phyloP scores from a whole-genome alignment of 2,797 vertebrate species.

The Geotrypetes seraphini region DNA sequence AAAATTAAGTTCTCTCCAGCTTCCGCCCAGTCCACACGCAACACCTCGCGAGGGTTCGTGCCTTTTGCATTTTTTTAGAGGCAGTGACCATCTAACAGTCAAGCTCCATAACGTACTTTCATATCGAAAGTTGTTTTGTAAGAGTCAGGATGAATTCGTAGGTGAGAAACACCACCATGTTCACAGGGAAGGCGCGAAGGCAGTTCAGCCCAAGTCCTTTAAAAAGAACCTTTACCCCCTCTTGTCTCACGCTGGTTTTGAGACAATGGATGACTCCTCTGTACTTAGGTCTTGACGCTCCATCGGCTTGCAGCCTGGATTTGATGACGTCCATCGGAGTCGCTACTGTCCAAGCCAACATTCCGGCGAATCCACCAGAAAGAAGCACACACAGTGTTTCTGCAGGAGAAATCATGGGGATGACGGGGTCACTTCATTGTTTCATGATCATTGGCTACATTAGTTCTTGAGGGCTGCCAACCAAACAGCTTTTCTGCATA shows the following conservation, averaged over 20 bases:
- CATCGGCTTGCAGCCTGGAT: conserved; percentile 75
- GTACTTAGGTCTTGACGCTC: conserved; percentile 55
- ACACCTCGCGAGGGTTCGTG: too few relatives aligned
- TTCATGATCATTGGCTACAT: too few relatives aligned
- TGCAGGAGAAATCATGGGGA: conserved; percentile 29
- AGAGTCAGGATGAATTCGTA: conserved; percentile 68
- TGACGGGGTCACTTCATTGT: too few relatives aligned
- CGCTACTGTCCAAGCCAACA: conserved; percentile 68
- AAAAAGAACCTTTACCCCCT: conserved; percentile 72
- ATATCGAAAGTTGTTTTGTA: conserved; percentile 11
- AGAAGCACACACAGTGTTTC: conserved; percentile 66
- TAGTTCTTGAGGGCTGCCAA: too few relatives aligned
- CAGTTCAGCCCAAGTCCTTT: conserved; percentile 80
- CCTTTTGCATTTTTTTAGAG: too few relatives aligned
- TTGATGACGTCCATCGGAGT: conserved; percentile 93
- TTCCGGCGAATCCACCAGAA: conserved; percentile 74
- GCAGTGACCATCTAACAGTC: background rate
- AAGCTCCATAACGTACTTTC: conserved; percentile 1
- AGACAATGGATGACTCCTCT: conserved; percentile 72
- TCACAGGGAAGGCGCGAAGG: conserved; percentile 79
- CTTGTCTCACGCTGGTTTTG: conserved; percentile 55
- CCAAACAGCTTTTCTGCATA: too few relatives aligned
- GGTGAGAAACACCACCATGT: conserved; percentile 76
- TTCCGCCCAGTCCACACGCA: too few relatives aligned
- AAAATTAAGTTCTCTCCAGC: too few relatives aligned